A percentile compares a stretch with the other conserved stretches of the same genome.
phyloP scores from a whole-genome alignment of 2,113 vertebrate genomes.

The Galemys pyrenaicus region DNA sequence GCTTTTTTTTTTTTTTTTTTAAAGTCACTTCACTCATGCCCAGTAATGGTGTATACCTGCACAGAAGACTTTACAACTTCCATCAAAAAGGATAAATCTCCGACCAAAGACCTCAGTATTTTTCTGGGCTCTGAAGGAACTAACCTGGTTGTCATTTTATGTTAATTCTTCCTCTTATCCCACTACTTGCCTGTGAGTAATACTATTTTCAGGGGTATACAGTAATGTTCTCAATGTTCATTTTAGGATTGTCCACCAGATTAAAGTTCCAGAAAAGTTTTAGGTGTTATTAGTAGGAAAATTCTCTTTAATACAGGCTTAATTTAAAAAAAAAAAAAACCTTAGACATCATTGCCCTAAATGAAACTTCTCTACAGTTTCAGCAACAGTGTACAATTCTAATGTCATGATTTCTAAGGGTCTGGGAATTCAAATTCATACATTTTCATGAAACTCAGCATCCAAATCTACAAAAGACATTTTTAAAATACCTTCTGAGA shows the following conservation, averaged over 20 bases:
- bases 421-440: neutral
- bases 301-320: neutral
- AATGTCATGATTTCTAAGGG: neutral
- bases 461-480: neutral
- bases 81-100: neutral
- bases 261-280: neutral
- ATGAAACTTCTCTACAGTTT: neutral
- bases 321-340: neutral
- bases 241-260: slow-evolving; percentile 38
- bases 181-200: neutral
- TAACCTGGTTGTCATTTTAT: neutral
- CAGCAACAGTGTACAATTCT: neutral
- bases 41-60: neutral
- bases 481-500: neutral
- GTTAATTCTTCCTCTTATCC: neutral
- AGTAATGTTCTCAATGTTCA: neutral
- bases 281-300: neutral
- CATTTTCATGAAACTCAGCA: neutral
- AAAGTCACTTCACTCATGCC: neutral
- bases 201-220: neutral
- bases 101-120: neutral
- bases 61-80: neutral
- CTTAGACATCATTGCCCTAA: neutral
- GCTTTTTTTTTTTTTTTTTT: neutral
- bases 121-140: neutral